phyloP scores from a whole-genome alignment of 30 jellyfish, hydroid and myxozoan species.

The Aurelia aurita region DNA sequence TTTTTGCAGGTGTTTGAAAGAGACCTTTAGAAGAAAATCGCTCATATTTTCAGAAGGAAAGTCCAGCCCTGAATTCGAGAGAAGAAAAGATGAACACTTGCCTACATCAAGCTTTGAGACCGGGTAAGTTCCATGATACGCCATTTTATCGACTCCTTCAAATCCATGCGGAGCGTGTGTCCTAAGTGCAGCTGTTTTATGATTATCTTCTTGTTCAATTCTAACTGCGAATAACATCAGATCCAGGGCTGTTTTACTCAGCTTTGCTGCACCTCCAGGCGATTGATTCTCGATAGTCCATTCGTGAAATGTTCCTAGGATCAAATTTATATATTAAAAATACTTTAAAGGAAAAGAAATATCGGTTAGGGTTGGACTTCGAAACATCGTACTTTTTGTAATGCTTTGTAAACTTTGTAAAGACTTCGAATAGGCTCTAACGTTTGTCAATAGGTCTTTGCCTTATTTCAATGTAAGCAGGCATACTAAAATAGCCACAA shows the following conservation, averaged over 20 bases:
- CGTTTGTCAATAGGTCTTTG: too few species aligned
- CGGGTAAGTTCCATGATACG: slow-evolving; percentile 90
- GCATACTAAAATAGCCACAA: too few species aligned
- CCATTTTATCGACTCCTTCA: slow-evolving; percentile 74
- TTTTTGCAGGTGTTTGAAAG: too few species aligned
- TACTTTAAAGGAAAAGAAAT: too few species aligned
- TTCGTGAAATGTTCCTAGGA: slow-evolving; percentile 95
- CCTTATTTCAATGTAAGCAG: too few species aligned
- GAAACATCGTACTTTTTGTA: too few species aligned
- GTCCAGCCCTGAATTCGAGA: too few species aligned
- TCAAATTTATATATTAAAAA: background rate
- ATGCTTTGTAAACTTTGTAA: too few species aligned
- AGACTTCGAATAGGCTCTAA: too few species aligned
- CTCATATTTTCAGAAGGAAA: too few species aligned
- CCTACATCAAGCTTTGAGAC: slow-evolving; percentile 88
- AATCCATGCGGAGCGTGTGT: slow-evolving; percentile 98
- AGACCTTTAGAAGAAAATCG: too few species aligned
- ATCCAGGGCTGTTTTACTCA: slow-evolving; percentile 94
- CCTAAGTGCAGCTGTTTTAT: slow-evolving; percentile 82
- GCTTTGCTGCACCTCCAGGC: slow-evolving; percentile 99
- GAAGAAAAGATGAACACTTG: slow-evolving; percentile 2
- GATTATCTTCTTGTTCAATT: slow-evolving; percentile 53
- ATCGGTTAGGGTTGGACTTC: too few species aligned
- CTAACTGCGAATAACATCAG: slow-evolving; percentile 83
- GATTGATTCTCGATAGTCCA: slow-evolving; percentile 99